These are phyloP conservation scores for Brachyhypopomus occidentalis DNA, from an alignment of 2,113 vertebrate species.

Conservation along the genomic window DNA sequence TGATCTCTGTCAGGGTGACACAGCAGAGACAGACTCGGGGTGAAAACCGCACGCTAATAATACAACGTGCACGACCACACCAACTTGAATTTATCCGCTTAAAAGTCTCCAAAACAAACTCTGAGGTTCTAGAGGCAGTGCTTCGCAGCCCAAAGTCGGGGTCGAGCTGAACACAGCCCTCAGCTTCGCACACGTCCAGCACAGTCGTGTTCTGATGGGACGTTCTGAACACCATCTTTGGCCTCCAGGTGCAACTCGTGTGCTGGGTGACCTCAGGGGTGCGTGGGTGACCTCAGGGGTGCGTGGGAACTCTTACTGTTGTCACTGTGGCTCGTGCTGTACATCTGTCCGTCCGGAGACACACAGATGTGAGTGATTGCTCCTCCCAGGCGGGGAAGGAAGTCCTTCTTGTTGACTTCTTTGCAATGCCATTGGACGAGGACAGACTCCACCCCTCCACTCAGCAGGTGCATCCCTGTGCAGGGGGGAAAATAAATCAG, in stretches of 20 bases:
- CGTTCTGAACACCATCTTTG: no score
- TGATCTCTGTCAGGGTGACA: constrained; percentile 77
- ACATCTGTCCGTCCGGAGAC: constrained; percentile 82
- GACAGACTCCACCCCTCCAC: constrained; percentile 90
- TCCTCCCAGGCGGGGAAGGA: constrained; percentile 88
- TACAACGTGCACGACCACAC: no score
- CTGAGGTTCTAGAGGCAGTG: no score
- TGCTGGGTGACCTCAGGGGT: neutral
- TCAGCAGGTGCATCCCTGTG: constrained; percentile 86
- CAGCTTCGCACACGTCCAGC: no score
- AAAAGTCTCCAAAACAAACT: no score
- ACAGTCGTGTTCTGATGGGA: no score
- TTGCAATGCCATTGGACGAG: constrained; percentile 87
- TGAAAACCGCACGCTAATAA: neutral
- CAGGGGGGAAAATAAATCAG: neutral
- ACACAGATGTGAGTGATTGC: constrained; percentile 83
- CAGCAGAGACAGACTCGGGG: neutral
- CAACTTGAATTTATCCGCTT: no score
- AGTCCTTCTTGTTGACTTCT: constrained; percentile 79
- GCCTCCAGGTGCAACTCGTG: no score
- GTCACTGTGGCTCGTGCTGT: constrained; percentile 87
- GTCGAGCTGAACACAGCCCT: no score
- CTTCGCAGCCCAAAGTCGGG: no score
- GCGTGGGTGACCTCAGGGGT: no score
- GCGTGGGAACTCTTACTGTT: constrained; percentile 83